phyloP scores from a whole-genome alignment of 2,113 vertebrate species.

The Corvus cornix region DNA sequence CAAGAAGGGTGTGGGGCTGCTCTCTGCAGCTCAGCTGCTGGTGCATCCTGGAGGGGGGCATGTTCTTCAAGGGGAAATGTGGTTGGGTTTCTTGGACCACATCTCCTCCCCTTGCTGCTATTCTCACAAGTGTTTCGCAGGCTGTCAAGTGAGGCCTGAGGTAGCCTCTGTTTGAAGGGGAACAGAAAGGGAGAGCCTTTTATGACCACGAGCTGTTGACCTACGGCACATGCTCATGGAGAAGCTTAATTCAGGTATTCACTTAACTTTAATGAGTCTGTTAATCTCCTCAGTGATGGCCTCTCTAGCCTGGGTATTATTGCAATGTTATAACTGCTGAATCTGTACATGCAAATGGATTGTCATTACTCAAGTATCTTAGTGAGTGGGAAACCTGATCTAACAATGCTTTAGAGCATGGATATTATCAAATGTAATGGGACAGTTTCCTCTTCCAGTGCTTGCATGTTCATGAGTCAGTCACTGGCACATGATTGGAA shows the following conservation, averaged over 20 bases:
- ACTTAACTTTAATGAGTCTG: not conserved
- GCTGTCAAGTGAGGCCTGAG: not conserved
- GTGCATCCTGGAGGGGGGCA: not conserved
- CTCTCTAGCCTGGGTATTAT: not conserved
- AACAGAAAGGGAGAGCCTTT: not conserved
- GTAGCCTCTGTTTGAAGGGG: not conserved
- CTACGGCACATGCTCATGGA: not conserved
- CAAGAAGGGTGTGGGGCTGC: accelerated
- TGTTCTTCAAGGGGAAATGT: slow-evolving; percentile 10
- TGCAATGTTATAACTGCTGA: not conserved
- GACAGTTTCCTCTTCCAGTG: not conserved
- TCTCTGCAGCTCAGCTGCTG: not conserved
- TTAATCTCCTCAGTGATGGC: not conserved
- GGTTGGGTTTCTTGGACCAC: slow-evolving; percentile 18
- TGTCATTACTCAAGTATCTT: not conserved
- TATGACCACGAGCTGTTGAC: not conserved
- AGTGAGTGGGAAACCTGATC: not conserved
- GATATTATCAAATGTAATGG: not conserved
- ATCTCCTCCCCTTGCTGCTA: slow-evolving; percentile 21
- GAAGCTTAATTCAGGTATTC: slow-evolving; percentile 31
- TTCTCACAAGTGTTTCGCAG: slow-evolving; percentile 3
- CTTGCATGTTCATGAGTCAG: not conserved
- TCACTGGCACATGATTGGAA: not conserved
- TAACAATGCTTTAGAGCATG: not conserved
- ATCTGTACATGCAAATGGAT: not conserved